Evolutionary conservation across 2,888 invertebrate genomes (phyloP).

Genomic region (Dysmachus trigonus): DNA sequence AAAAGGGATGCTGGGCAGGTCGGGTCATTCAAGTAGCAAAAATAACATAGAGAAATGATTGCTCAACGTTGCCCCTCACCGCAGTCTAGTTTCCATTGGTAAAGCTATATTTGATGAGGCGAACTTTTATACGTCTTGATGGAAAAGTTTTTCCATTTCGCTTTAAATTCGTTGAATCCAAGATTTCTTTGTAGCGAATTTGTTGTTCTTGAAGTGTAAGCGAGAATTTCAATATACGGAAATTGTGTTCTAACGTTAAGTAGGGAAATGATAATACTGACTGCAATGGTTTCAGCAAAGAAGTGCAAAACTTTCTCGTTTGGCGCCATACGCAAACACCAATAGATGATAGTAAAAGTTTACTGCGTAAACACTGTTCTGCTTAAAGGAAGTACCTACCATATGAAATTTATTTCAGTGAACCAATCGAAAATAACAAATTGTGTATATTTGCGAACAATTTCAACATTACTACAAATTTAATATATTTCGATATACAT

Average conservation of each 20-base stretch:
- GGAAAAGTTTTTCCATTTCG: constrained; percentile 45
- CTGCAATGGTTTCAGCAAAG: constrained; percentile 6
- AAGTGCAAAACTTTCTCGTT: constrained; percentile 9
- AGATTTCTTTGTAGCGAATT: constrained; percentile 19
- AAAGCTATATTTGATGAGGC: constrained; percentile 29
- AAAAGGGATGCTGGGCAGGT: background rate
- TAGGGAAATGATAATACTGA: constrained; percentile 5
- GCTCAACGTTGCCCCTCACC: background rate
- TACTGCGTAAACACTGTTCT: background rate
- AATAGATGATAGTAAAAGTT: background rate
- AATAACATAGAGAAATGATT: constrained; percentile 11
- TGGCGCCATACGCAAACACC: background rate
- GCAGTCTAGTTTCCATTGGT: background rate
- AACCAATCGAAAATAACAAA: background rate
- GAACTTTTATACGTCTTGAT: constrained; percentile 42
- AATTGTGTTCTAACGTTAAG: background rate
- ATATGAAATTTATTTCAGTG: background rate
- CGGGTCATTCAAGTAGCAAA: constrained; percentile 25
- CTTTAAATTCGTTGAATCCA: constrained; percentile 4
- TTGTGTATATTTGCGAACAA: background rate
- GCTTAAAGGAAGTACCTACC: background rate
- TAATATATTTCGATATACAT: too few relatives aligned
- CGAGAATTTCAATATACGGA: constrained; percentile 15
- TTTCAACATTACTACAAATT: background rate
- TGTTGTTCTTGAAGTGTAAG: constrained; percentile 12